Conservation (phyloP, 2,888 invertebrate genomes). For the Ophion obscuratus region DNA sequence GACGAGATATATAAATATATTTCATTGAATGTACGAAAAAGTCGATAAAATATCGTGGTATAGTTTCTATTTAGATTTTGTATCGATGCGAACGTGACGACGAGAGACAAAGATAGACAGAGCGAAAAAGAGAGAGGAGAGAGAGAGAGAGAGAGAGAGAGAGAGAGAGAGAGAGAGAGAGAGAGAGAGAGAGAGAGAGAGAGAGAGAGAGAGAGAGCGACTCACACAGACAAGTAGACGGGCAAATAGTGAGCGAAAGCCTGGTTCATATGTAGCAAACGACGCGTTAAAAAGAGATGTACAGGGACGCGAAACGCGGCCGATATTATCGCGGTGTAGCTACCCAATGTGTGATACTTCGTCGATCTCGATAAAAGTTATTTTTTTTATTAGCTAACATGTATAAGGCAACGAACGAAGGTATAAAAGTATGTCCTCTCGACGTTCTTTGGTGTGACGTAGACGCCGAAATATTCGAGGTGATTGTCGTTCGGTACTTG, state of each 20-base stretch:
- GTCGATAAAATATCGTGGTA: slow-evolving; percentile 37
- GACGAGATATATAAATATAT: background rate
- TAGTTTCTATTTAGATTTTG: slow-evolving; percentile 60
- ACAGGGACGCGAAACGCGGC: slow-evolving; percentile 17
- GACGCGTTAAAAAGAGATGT: slow-evolving; percentile 29
- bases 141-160: background rate
- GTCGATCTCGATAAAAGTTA: slow-evolving; percentile 1
- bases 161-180: background rate
- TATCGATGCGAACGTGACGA: slow-evolving; percentile 43
- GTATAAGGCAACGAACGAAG: slow-evolving; percentile 4
- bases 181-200: background rate
- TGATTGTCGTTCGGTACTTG: slow-evolving; percentile 2
- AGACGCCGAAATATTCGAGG: slow-evolving; percentile 19
- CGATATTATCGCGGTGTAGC: slow-evolving; percentile 17
- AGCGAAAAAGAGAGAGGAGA: background rate
- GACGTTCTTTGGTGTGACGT: background rate
- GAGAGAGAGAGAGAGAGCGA: background rate
- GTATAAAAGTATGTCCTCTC: slow-evolving; percentile 8
- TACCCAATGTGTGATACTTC: background rate
- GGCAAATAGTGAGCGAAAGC: background rate
- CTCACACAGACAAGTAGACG: background rate
- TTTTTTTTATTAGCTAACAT: slow-evolving; percentile 22
- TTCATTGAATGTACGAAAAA: slow-evolving; percentile 30
- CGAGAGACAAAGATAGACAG: background rate
- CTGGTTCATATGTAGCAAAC: slow-evolving; percentile 15